A percentile compares a stretch with the other conserved stretches of the same genome.
These are phyloP conservation scores for Lepidochitona cinerea DNA, from an alignment of 2,888 invertebrate genomes.

Conservation along the genomic window DNA sequence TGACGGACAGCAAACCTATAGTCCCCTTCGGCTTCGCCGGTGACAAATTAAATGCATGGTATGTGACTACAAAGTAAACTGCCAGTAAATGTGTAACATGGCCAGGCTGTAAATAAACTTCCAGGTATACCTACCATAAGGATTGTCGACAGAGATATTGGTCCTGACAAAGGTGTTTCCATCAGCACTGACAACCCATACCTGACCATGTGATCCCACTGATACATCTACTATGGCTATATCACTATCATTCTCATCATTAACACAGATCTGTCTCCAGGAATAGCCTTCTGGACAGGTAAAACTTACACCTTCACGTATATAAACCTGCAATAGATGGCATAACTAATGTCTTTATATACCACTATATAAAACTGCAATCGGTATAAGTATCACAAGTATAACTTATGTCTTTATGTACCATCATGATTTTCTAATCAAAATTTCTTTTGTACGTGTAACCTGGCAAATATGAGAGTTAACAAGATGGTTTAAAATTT, in stretches of 20 bases:
- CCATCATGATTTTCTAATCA: no score
- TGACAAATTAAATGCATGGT: neutral
- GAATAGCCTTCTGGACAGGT: constrained; percentile 89
- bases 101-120: neutral
- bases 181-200: constrained; percentile 89
- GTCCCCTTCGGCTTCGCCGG: neutral
- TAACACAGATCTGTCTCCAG: constrained; percentile 84
- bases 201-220: constrained; percentile 87
- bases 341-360: no score
- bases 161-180: constrained; percentile 87
- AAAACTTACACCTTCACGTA: constrained; percentile 84
- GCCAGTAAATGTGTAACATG: neutral
- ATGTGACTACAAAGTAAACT: neutral
- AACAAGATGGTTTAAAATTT: no score
- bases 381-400: no score
- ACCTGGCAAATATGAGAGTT: no score
- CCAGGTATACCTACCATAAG: constrained; percentile 74
- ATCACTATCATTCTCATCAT: constrained; percentile 75
- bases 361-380: no score
- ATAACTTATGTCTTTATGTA: no score
- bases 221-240: constrained; percentile 86
- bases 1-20: neutral
- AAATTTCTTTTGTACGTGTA: no score
- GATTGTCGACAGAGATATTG: constrained; percentile 85
- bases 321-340: constrained; percentile 83